Base-by-base conservation (phyloP, 2,113 vertebrate genomes). In the Geococcyx californianus region DNA sequence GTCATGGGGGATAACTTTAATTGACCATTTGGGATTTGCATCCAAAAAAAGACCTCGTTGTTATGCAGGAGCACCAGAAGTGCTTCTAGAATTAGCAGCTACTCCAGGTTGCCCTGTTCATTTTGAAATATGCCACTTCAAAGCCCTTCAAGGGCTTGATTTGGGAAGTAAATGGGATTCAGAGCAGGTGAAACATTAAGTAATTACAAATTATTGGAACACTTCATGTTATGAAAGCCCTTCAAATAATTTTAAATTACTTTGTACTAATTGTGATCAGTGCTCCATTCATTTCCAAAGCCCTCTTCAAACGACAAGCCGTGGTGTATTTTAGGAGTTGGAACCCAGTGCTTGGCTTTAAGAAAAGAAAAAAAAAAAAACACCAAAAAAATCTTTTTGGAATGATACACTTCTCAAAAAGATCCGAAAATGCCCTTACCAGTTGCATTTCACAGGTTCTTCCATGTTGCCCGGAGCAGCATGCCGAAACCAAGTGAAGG, bases 181-280 rank as follows among this genome's bases (percentile, higher is more conserved):
- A 24, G 95, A 95, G 97, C 97, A 97, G 97, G 97, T 97, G 97
- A 97, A 95, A 97, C 67, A 84, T 94, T 96, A 80, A 93, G 95
- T 97, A 97, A 97, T 97, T 97, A 95, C 79, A 89, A 97, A 97
- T 97, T 97, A 96, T 93, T 96, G 96, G 95, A 96, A 95, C 95
- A 96, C 96, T 97, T 97, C 94, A 96, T 14, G 72, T 62, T 82
- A 58, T 75, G 90, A 97, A 97, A 96, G 94, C 95, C 74, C 97
- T 97, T 96, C 96, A 97, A 94, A 96, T 97, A 97, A 97, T 97
- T 97, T 96, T 91, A 97, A 97, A 97, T 97, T 97, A 79, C 96
- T 95, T 96, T 93, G 64, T 87, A 59, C 95, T 97, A 97, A 97
- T 97, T 97, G 96, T 96, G 97, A 97, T 97, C 96, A 95, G 95